Conservation (phyloP, 2,797 vertebrate genomes). For the Sebastolobus altivelis region DNA sequence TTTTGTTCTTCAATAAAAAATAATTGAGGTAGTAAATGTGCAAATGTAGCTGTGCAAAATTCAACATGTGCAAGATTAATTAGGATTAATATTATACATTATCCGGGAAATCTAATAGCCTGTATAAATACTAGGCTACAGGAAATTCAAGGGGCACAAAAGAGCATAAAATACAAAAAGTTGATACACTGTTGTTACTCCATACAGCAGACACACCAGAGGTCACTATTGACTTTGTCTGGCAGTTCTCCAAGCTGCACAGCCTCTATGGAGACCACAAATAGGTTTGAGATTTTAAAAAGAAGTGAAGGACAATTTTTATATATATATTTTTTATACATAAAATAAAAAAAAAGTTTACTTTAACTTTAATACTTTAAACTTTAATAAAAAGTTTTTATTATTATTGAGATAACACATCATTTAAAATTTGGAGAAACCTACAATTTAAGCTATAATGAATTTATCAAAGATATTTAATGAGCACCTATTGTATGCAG, state of each 20-base stretch:
- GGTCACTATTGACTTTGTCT: conserved; percentile 36
- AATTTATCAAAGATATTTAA: background rate
- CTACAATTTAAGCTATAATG: background rate
- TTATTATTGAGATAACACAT: too few species aligned
- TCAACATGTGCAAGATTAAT: too few species aligned
- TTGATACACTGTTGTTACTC: background rate
- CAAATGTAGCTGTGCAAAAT: too few species aligned
- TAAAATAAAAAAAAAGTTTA: too few species aligned
- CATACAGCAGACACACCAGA: conserved; percentile 35
- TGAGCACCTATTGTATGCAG: background rate
- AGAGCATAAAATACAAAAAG: background rate
- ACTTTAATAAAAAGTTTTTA: too few species aligned
- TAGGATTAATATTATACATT: background rate
- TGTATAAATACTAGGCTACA: background rate
- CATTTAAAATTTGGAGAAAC: background rate
- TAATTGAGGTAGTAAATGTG: too few species aligned
- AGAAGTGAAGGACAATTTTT: background rate
- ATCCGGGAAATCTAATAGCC: background rate
- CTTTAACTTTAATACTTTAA: too few species aligned
- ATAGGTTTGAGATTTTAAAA: background rate
- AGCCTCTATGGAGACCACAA: background rate
- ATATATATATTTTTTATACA: too few species aligned
- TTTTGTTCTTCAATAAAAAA: too few species aligned
- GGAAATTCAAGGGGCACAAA: background rate
- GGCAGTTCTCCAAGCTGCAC: background rate